Percentiles rank a stretch among this genome's conserved stretches.
Evolutionary conservation across 2,888 invertebrate species (phyloP).

Genomic region (Gymnocheta viridis): DNA sequence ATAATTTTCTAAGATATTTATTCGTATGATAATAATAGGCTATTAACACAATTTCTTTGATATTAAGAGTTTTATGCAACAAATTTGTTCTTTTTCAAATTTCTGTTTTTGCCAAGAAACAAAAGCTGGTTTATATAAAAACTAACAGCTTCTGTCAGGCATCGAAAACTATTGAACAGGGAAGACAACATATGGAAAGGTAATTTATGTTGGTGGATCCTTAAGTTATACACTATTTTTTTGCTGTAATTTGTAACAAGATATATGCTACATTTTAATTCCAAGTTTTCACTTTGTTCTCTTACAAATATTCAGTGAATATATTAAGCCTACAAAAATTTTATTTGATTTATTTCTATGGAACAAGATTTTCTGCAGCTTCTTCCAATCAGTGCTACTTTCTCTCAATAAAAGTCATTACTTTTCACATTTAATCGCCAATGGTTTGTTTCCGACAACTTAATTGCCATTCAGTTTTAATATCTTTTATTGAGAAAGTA

Average conservation of each 20-base stretch:
- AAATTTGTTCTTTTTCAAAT: background rate
- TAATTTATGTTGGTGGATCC: too few relatives aligned
- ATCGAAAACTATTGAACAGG: too few relatives aligned
- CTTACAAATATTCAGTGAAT: background rate
- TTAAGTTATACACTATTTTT: background rate
- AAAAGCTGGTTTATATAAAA: too few relatives aligned
- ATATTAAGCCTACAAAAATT: background rate
- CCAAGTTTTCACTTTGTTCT: background rate
- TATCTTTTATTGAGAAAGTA: background rate
- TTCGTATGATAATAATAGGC: background rate
- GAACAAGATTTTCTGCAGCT: background rate
- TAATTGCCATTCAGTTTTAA: slow-evolving; percentile 37
- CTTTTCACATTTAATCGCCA: background rate
- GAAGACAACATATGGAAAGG: too few relatives aligned
- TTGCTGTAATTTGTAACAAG: background rate
- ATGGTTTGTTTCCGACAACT: slow-evolving; percentile 8
- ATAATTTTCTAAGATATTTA: background rate
- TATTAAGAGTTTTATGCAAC: too few relatives aligned
- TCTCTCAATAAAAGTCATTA: slow-evolving; percentile 3
- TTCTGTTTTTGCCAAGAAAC: too few relatives aligned
- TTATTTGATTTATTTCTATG: background rate
- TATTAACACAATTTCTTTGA: background rate
- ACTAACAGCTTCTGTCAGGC: too few relatives aligned
- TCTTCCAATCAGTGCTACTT: background rate
- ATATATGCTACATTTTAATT: background rate